Evolutionary conservation across 2,113 vertebrate genomes (phyloP).

Genomic region (Callorhinus ursinus): DNA sequence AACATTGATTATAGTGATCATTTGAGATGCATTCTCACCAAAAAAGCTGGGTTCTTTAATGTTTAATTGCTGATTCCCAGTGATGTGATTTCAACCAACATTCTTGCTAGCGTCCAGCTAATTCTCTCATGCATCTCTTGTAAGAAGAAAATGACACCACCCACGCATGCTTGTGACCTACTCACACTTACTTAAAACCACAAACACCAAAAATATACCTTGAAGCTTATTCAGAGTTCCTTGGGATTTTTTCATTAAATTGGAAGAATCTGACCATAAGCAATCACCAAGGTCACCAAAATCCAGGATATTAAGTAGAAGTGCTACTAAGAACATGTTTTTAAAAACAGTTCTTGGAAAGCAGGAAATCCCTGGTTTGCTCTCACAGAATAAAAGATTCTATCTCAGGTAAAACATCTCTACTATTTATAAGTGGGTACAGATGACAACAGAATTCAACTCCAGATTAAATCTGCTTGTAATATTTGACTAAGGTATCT

Average conservation of each 20-base stretch:
- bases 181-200: background rate
- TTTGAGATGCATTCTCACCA: conserved; percentile 46
- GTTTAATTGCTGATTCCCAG: conserved; percentile 6
- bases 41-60: background rate
- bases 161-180: background rate
- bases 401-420: conserved; percentile 45
- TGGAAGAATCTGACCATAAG: conserved; percentile 44
- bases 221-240: conserved; percentile 1
- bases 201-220: conserved; percentile 49
- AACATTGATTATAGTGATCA: conserved; percentile 27
- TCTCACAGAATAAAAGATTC: conserved; percentile 49
- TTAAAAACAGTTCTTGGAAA: conserved; percentile 58
- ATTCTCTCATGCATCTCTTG: background rate
- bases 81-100: conserved; percentile 56
- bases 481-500: conserved; percentile 39
- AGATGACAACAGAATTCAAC: conserved; percentile 62
- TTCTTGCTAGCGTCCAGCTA: conserved; percentile 36
- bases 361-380: background rate
- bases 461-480: conserved; percentile 45
- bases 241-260: background rate
- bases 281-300: conserved; percentile 58
- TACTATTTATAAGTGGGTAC: conserved; percentile 40
- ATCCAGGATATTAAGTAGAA: conserved; percentile 37
- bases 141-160: conserved; percentile 36
- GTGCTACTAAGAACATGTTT: conserved; percentile 41